Base-by-base conservation (phyloP, 2,888 invertebrate genomes). In the Noctua janthe region DNA sequence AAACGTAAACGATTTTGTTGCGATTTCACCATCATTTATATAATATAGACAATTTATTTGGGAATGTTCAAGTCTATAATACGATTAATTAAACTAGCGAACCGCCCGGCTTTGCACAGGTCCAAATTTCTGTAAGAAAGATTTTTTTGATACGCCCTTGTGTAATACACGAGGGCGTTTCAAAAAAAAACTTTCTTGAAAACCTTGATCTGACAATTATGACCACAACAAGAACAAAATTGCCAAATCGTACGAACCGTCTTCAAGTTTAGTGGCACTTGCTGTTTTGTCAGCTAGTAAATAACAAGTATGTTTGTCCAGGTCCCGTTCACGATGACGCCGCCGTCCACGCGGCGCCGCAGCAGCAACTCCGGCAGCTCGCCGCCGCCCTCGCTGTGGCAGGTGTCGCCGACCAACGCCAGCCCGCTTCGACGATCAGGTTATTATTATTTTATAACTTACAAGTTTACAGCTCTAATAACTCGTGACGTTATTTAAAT, bases 261-360 rank as follows among this genome's bases (percentile, higher is more conserved):
- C 8, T 62, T 62, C 8, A 29, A 29, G 15, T 10, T 29, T 6
- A 62, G 4, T 56, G 59, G n/a, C 15, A n/a, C 39, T 67, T 5
- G 39, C 20, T 23, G 67, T 43, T 69, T n/a, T 1, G 7, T 15
- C 67, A 69, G 15, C n/a, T 69, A 47, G 47, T 69, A 47, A 67
- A 23, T 1, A 67, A 43, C 13, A 67, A 43, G 11, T 29, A 47
- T 69, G 8, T 29, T 15, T 29, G n/a, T 47, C 6, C 92, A 98
- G 98, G 98, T 99, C 75, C 98, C 99, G 93, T 98, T 99, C 95
- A 93, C 98, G 76, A 98, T 99, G 95, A 99, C 99, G 74, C 99
- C 99, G 78, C 99, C 99, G 71, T 98, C 98, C 73, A 97, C 97
- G 88, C 97, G 97, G 39, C 97, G 98, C 72, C 97, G 97, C 90